Evolutionary conservation across 23 tunicate genomes (phyloP), one percentile per base, ranked within the genome.

Genomic region (Styela clava): DNA sequence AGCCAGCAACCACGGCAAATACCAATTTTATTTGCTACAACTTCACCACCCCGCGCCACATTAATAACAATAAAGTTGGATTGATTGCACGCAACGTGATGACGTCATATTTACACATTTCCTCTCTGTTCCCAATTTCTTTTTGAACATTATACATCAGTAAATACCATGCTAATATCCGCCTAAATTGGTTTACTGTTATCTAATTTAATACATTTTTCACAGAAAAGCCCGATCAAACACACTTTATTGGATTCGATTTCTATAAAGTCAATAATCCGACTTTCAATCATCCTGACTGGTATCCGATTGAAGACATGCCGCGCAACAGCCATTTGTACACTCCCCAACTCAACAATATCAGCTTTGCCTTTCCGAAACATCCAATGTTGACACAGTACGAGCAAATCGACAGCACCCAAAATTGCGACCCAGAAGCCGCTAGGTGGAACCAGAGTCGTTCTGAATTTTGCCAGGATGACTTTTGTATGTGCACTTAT

Each of bases 321-420:
- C 64, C 93, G 35, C 44, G 89, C 20, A 64, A 82, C 78, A 71
- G 88, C 22, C 93, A 85, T 70, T 77, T 93, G 23, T 93, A 93
- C 69, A 63, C 92, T 21, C 98, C 98, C 2, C 98, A 93, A 67
- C 33, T 93, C 1, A 93, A 93, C 84, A 93, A 93, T 81, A 65
- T 93, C 33, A 72, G 89, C 7, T 88, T 36, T 61, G 26, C 16
- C 27, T 62, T 84, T 30, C 89, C 86, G n/a, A 29, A 74, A 20
- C 81, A 82, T 21, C 98, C 98, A 0, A 20, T 93, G 30, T 81
- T 93, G 61, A 85, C 86, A 1, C 98, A 93, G 69, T 69, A 71
- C 0, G 84, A 62, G 3, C 79, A 81, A 71, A 71, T 85, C 44
- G 70, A 84, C 51, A 31, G 51, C 12, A 37, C 81, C 16, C 9